Base-by-base conservation (phyloP, 2,113 vertebrate genomes). In the Stercorarius parasiticus region DNA sequence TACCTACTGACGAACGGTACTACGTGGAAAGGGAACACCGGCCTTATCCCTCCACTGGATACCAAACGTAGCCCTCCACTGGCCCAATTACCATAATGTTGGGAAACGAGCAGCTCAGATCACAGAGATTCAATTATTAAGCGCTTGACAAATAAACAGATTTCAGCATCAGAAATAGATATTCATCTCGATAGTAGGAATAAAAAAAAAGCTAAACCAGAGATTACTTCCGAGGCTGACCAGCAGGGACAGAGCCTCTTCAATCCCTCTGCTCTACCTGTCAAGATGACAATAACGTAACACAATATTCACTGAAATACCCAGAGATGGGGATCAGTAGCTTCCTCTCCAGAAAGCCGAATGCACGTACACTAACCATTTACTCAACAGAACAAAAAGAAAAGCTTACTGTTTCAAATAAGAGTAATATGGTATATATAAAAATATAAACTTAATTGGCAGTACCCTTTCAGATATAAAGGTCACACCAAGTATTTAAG, bases 1-100 rank as follows among this genome's bases (percentile, higher is more conserved):
- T 3, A 36, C 6, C 62, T 27, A 10, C 55, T 56, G 59, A 65
- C 8, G 67, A 82, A 55, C 3, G 17, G 6, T 3, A 32, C 8
- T 1, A 30, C 20, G 16, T 13, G 40, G 8, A 53, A 66, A 88
- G 30, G 34, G 43, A 45, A 45, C 8, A 38, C 16, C 22, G 42
- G 6, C 9, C 27, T 50, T 13, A 17, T 19, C 19, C 36, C 53
- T 66, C n/a, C 42, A 9, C 32, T 15, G 26, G 53, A 15, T 19
- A 25, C 21, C 70, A 64, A 6, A 29, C 0, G 11, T 14, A 11
- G 26, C 32, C 47, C 55, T 55, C 8, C 42, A 11, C 1, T 5
- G 10, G 42, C 42, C 49, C 69, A 19, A 0, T 1, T 4, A 38
- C 14, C 53, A 29, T 0, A 9, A 38, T 0, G 34, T 0, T 34